Percentiles rank a stretch among this genome's conserved stretches.
phyloP scores from a whole-genome alignment of 2,888 invertebrate genomes.

The Lithophane semibrunnea region DNA sequence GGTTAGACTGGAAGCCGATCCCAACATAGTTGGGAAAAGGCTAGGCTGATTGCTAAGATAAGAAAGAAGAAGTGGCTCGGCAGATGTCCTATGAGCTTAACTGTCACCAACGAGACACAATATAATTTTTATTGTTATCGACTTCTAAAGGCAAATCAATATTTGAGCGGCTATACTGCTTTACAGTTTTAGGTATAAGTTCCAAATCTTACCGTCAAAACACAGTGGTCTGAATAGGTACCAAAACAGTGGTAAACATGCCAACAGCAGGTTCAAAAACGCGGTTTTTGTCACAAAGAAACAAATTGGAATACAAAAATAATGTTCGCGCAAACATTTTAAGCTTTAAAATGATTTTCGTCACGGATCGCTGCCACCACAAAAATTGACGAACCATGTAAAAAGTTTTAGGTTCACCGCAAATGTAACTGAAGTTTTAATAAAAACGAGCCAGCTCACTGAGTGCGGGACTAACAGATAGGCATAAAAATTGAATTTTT shows the following conservation, averaged over 20 bases:
- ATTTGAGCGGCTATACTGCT: too few relatives aligned
- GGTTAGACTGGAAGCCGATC: too few relatives aligned
- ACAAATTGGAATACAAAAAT: conserved; percentile 14
- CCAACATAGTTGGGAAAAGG: too few relatives aligned
- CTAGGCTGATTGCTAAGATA: too few relatives aligned
- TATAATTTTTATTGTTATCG: too few relatives aligned
- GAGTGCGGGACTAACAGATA: conserved; percentile 39
- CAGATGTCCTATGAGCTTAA: too few relatives aligned
- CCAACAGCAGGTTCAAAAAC: not conserved
- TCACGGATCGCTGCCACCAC: conserved; percentile 42
- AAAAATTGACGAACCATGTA: conserved; percentile 56
- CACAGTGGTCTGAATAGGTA: not conserved
- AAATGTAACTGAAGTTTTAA: conserved; percentile 59
- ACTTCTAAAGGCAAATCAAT: too few relatives aligned
- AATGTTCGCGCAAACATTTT: conserved; percentile 42
- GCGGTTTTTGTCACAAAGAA: not conserved
- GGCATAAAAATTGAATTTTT: conserved; percentile 52
- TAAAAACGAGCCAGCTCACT: conserved; percentile 51
- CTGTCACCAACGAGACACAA: too few relatives aligned
- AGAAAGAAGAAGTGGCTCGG: too few relatives aligned
- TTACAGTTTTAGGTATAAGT: too few relatives aligned
- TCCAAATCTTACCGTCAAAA: not conserved
- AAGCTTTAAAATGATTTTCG: conserved; percentile 41
- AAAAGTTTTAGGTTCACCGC: conserved; percentile 53
- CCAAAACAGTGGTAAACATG: not conserved